Conservation (phyloP, 2,113 vertebrate species). For the Kryptolebias marmoratus region DNA sequence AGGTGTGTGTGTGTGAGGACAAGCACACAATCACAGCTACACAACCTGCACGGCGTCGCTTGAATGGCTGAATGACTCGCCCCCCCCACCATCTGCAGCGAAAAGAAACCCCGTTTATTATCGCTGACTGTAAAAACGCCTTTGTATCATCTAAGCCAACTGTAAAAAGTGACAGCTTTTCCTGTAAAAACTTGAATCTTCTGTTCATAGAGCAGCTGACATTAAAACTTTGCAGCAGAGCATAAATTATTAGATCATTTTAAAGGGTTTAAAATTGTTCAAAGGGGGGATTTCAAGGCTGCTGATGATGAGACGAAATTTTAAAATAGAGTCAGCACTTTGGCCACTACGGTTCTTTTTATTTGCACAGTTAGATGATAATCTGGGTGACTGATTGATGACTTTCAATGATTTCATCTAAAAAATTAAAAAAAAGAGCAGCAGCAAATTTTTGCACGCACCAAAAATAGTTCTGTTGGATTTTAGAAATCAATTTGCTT, state of each 20-base stretch:
- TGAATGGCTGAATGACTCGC: slow-evolving; percentile 51
- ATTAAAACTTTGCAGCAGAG: too few relatives aligned
- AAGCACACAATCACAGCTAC: slow-evolving; percentile 10
- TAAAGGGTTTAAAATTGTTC: too few relatives aligned
- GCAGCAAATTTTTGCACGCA: slow-evolving; percentile 5
- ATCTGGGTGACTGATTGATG: slow-evolving; percentile 16
- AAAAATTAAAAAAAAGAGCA: slow-evolving; percentile 18
- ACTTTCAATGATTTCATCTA: slow-evolving; percentile 33
- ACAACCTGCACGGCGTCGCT: slow-evolving; percentile 21
- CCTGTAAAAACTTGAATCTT: too few relatives aligned
- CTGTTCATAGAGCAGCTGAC: too few relatives aligned
- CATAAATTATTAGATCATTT: too few relatives aligned
- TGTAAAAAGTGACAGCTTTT: too few relatives aligned
- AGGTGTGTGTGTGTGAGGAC: slow-evolving; percentile 9
- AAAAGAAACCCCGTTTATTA: not conserved
- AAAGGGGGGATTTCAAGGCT: too few relatives aligned
- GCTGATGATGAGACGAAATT: not conserved
- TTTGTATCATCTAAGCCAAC: too few relatives aligned
- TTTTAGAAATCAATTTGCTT: slow-evolving; percentile 13
- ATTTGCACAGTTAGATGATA: slow-evolving; percentile 3
- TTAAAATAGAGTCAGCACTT: not conserved
- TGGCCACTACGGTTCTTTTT: not conserved
- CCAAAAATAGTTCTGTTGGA: slow-evolving; percentile 34
- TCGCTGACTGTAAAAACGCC: too few relatives aligned
- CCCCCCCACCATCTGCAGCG: slow-evolving; percentile 2